These are phyloP conservation scores for Hydrolagus colliei DNA, from an alignment of 2,797 vertebrate species.

Conservation along the genomic window DNA sequence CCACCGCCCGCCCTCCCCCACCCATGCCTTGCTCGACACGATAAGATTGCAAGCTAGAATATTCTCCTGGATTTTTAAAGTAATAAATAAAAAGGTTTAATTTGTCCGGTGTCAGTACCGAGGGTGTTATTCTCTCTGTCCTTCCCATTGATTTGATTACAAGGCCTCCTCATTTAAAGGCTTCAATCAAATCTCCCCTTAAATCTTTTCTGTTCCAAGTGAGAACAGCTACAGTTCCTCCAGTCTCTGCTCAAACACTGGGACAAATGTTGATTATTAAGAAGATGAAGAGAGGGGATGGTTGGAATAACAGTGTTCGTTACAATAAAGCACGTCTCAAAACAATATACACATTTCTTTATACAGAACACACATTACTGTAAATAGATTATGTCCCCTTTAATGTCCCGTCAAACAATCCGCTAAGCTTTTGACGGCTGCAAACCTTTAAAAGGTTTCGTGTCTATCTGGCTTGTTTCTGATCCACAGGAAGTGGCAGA, in stretches of 20 bases:
- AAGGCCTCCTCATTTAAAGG: too few species aligned
- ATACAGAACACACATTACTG: background rate
- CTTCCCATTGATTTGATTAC: too few species aligned
- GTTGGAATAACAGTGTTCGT: too few species aligned
- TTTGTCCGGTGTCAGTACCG: background rate
- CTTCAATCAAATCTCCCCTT: too few species aligned
- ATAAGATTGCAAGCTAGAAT: slow-evolving; percentile 3
- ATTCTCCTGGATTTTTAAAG: background rate
- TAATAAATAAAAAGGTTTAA: background rate
- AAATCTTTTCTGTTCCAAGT: too few species aligned
- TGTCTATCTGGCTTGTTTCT: slow-evolving; percentile 14
- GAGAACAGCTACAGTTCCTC: too few species aligned
- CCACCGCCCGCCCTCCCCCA: too few species aligned
- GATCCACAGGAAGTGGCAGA: slow-evolving; percentile 29
- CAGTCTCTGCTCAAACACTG: too few species aligned
- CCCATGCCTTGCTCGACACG: background rate
- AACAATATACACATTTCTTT: too few species aligned
- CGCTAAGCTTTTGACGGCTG: background rate
- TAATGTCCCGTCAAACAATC: background rate
- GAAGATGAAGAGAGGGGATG: too few species aligned
- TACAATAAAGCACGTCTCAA: too few species aligned
- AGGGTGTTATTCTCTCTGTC: background rate
- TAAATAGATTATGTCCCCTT: background rate
- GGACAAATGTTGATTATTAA: too few species aligned
- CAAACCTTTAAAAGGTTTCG: slow-evolving; percentile 2